Evolutionary conservation across 2,888 invertebrate genomes (phyloP).

Genomic region (Lysandra coridon): DNA sequence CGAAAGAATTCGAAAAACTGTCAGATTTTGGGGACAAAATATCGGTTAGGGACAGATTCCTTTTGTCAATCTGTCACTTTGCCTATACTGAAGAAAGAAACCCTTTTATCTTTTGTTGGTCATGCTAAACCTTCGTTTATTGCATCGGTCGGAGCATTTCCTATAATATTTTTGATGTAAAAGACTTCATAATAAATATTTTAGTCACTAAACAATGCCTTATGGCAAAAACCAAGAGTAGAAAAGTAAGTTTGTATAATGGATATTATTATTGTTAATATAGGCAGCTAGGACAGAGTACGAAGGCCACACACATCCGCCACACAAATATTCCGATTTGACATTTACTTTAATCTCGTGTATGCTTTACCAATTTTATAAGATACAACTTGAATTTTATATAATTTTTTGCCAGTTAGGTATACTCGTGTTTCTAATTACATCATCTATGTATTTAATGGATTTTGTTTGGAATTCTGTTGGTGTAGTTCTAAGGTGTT

Average conservation of each 20-base stretch:
- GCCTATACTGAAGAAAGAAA: no score
- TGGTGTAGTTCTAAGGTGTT: no score
- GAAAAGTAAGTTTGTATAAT: not conserved
- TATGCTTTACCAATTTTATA: conserved; percentile 16
- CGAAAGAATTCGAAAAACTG: no score
- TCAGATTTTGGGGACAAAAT: no score
- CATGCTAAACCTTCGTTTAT: no score
- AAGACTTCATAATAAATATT: no score
- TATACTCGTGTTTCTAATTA: not conserved
- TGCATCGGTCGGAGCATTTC: no score
- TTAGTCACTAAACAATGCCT: not conserved
- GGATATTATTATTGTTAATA: not conserved
- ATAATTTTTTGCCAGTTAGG: not conserved
- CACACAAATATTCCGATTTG: conserved; percentile 16
- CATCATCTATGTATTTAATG: not conserved
- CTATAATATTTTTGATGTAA: no score
- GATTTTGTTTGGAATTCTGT: not conserved
- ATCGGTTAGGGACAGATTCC: no score
- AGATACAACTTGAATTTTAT: conserved; percentile 20
- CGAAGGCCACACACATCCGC: conserved; percentile 25
- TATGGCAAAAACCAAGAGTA: not conserved
- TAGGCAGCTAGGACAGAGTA: conserved; percentile 1
- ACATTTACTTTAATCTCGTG: conserved; percentile 24
- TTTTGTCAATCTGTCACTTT: no score
- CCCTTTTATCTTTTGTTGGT: no score